phyloP scores from a whole-genome alignment of 2,113 vertebrate species.

The Tragelaphus buxtoni region DNA sequence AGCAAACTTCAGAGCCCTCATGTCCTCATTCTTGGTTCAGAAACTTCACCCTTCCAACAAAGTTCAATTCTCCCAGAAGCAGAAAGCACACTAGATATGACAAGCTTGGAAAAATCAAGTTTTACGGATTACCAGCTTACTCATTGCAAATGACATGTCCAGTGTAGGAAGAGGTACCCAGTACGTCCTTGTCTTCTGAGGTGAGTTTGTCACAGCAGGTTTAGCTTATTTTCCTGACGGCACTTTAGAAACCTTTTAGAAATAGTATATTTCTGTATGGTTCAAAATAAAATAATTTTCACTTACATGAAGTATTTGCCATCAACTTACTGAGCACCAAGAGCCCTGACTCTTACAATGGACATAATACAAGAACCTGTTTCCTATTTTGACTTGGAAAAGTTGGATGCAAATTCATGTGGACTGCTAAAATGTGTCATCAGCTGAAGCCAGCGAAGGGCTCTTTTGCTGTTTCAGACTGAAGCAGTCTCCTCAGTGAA shows the following conservation, averaged over 20 bases:
- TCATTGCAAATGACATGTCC: not conserved
- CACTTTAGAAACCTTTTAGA: not conserved
- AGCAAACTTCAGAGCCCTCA: not conserved
- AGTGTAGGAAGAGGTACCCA: not conserved
- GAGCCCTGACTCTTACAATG: not conserved
- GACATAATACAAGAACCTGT: not conserved
- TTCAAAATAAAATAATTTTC: slow-evolving; percentile 7
- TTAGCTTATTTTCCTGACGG: not conserved
- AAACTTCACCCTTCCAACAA: not conserved
- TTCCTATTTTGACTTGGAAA: not conserved
- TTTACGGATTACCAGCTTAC: not conserved
- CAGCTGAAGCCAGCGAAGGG: not conserved
- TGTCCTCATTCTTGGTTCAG: not conserved
- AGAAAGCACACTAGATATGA: not conserved
- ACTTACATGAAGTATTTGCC: not conserved
- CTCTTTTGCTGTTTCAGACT: not conserved
- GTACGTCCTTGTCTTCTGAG: not conserved
- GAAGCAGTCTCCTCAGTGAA: not conserved
- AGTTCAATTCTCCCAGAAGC: not conserved
- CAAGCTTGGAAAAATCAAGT: not conserved
- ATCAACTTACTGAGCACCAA: not conserved
- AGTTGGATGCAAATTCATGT: not conserved
- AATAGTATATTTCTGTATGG: not conserved
- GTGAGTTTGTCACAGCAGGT: not conserved
- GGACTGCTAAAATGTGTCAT: not conserved